phyloP scores from a whole-genome alignment of 2,888 invertebrate species.

The Plagodis dolabraria region DNA sequence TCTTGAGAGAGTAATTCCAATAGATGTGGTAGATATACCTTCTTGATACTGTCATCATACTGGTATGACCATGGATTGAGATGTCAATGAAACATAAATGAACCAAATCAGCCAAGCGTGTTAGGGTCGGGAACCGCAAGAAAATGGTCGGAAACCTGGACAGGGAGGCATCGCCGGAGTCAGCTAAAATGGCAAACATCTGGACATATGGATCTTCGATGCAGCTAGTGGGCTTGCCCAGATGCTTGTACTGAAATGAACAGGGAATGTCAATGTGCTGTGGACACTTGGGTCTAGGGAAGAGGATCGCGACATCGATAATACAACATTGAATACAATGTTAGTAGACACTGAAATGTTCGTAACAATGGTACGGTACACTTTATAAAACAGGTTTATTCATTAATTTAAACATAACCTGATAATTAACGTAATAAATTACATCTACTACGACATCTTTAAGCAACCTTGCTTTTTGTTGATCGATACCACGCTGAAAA shows the following conservation, averaged over 20 bases:
- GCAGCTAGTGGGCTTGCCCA: slow-evolving; percentile 80
- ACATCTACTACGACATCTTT: not conserved
- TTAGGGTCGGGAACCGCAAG: slow-evolving; percentile 58
- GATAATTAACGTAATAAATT: not conserved
- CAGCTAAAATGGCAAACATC: slow-evolving; percentile 65
- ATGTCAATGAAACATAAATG: slow-evolving; percentile 39
- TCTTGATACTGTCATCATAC: too few species aligned
- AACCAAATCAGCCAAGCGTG: slow-evolving; percentile 34
- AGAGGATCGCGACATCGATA: slow-evolving; percentile 42
- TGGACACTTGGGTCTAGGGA: slow-evolving; percentile 28
- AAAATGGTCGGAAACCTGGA: slow-evolving; percentile 73
- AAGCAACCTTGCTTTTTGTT: not conserved
- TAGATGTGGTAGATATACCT: too few species aligned
- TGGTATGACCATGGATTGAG: slow-evolving; percentile 27
- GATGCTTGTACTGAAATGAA: slow-evolving; percentile 84
- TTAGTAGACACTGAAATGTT: slow-evolving; percentile 33
- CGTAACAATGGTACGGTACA: slow-evolving; percentile 13
- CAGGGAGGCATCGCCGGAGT: slow-evolving; percentile 54
- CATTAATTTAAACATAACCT: slow-evolving; percentile 1
- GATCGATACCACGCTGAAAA: not conserved
- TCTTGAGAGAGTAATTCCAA: too few species aligned
- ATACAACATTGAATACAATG: slow-evolving; percentile 24
- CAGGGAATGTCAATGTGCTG: slow-evolving; percentile 52
- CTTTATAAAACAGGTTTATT: not conserved
- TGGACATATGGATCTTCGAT: slow-evolving; percentile 54